Evolutionary conservation across 2,888 invertebrate genomes (phyloP), one percentile per base, ranked within the genome.

Genomic region (Timandra comae): DNA sequence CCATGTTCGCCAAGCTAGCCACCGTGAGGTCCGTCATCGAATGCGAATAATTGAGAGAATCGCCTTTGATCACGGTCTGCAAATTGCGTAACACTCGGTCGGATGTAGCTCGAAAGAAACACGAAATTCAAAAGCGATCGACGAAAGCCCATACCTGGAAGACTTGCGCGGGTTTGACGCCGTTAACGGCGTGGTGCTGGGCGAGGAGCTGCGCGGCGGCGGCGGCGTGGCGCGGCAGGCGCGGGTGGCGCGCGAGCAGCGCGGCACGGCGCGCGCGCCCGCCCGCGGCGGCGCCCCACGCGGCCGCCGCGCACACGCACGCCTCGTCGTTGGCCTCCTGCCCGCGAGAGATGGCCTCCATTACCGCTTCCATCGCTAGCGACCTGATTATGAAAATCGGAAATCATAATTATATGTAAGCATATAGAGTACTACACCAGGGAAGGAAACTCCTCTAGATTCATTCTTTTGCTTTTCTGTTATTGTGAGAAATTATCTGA

Each of bases 281-380:
- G 92, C 70, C 75, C 27, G 68, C 71, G 42, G 63, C 57, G 44
- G 74, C 73, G 55, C 94, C 88, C 96, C 95, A 97, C 29, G 92
- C 92, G 58, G 93, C 91, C 41, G 33, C 59, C 94, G 90, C 70
- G 95, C 95, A 34, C 32, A 96, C 85, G 63, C 96, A 96, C 33
- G 93, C 88, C 56, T 92, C 91, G 69, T 97, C 97, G 38, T 91
- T 93, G 35, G 92, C 91, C 76, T 96, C 95, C 70, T 97, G 96
- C 2, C 96, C 94, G 63, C 95, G 88, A 74, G 91, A 91, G 32
- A 97, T 90, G 6, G 96, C 94, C 80, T 97, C 97, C 49, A 91
- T 91, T n/a, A 97, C 87, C 8, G 94, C 92, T 37, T 91, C 90
- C 61, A 93, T 75, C 0, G 95, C 95, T 64, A 95, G 91, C 28